Base-by-base conservation (phyloP, 2,113 vertebrate genomes). In the Paralichthys olivaceus region DNA sequence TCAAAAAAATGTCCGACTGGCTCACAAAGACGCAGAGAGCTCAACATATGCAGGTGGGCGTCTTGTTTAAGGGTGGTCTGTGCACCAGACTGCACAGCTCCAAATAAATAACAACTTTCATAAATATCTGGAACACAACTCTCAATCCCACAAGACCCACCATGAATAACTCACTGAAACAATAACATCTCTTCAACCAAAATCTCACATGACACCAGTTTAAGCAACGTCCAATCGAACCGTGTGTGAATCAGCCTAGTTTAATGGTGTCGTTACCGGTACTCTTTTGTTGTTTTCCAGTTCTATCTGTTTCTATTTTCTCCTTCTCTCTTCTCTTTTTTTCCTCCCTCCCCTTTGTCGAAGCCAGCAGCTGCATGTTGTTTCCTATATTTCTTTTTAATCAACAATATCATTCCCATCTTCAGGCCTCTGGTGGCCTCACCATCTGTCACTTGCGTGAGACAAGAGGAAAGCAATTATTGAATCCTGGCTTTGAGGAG, bases 391-490 rank as follows among this genome's bases (percentile, higher is more conserved):
- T 90, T 89, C 84, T 89, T 93, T 92, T 89, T 91, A 92, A 93
- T 93, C 90, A 93, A 90, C 89, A 91, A 91, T 91, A 92, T 93
- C 91, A 90, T 91, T 93, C 88, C 85, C 87, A 92, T 93, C 87
- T 89, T 88, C 69, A 78, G 77, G 85, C 87, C 89, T 86, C 85
- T 85, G 86, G 89, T 89, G 87, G 88, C 84, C 86, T 91, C 79
- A 79, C 92, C 92, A 93, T 93, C 91, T 94, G 92, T 92, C 91
- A 91, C 90, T 91, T 79, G 90, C 85, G 81, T 89, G 89, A 93
- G 91, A 92, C 89, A 90, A 91, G 85, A 87, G 87, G 76, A 92
- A 88, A 88, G 85, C 88, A 91, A 90, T 91, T 88, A 93, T 89
- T 86, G 89, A 88, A 87, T 90, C 87, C 89, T 90, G 89, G 89